Evolutionary conservation across 1,140 invertebrate genomes (phyloP), one percentile per base, ranked within the genome.

Genomic region (Brachionus manjavacas): DNA sequence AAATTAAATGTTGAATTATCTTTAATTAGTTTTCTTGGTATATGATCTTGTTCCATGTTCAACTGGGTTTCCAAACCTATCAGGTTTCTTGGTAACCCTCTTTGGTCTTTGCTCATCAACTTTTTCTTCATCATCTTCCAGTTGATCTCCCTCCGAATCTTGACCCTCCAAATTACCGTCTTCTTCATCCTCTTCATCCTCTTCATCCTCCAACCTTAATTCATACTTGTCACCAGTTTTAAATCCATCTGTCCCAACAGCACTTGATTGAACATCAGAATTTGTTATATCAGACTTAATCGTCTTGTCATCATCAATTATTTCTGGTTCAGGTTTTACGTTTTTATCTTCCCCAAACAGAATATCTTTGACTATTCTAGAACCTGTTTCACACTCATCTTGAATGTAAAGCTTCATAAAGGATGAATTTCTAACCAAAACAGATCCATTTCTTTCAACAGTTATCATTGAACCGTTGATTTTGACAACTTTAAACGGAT

Each of bases 381-480:
- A 23, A 25, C 23, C 23, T 64, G 8, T 64, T 23, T 64, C 55
- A 23, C 23, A 20, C 23, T 64, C 23, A 23, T 20, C 16, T 64
- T 23, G 55, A 25, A 64, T 64, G 55, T 23, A 64, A 25, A 25
- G 55, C 23, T 64, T 64, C 55, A 64, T 64, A 68, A 68, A 68
- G 1, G 64, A 68, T 12, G 64, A 68, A 28, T 68, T 68, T 68
- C 64, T 68, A 31, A 68, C 64, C 20, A 68, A 25, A 16, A 25
- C 14, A 31, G 16, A 11, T 3, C 64, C 64, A 23, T 68, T 28
- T 68, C 64, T 68, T n/a, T 68, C 20, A 35, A 28, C 64, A 68
- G 64, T 68, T 12, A 68, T 28, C 64, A 68, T 68, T 68, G 64
- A 68, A 68, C 64, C 64, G 20, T 68, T 68, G 23, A 68, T 20